These are phyloP conservation scores for Equus przewalskii DNA, from an alignment of 2,113 vertebrate genomes.

Conservation along the genomic window DNA sequence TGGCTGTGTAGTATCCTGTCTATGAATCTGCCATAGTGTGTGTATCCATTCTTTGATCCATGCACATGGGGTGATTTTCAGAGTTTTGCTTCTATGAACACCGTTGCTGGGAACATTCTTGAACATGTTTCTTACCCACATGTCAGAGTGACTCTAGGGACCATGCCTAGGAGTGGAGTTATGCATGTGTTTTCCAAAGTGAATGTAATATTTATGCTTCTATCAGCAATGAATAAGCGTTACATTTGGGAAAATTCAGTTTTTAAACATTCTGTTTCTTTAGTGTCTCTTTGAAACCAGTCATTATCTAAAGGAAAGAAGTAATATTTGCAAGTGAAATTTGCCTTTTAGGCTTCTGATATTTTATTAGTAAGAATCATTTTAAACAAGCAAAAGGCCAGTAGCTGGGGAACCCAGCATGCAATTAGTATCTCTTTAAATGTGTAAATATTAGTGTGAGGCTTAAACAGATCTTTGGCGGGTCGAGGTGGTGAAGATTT, in stretches of 20 bases:
- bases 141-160: background rate
- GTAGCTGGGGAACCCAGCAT: background rate
- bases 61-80: background rate
- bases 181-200: background rate
- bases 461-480: slow-evolving; percentile 10
- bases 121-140: background rate
- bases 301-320: slow-evolving; percentile 32
- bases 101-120: background rate
- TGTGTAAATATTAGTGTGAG: background rate
- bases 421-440: slow-evolving; percentile 20
- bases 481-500: background rate
- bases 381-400: slow-evolving; percentile 41
- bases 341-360: slow-evolving; percentile 55
- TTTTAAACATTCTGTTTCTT: slow-evolving; percentile 65
- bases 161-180: background rate
- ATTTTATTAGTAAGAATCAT: slow-evolving; percentile 56
- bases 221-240: background rate
- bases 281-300: slow-evolving; percentile 10
- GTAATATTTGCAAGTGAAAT: slow-evolving; percentile 59
- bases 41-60: background rate
- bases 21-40: background rate
- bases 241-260: slow-evolving; percentile 33
- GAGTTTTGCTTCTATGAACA: background rate
- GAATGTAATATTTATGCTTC: slow-evolving; percentile 10
- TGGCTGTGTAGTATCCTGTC: background rate